phyloP scores from a whole-genome alignment of 2,888 invertebrate species.

The Sphaerolaimus hirsutus region DNA sequence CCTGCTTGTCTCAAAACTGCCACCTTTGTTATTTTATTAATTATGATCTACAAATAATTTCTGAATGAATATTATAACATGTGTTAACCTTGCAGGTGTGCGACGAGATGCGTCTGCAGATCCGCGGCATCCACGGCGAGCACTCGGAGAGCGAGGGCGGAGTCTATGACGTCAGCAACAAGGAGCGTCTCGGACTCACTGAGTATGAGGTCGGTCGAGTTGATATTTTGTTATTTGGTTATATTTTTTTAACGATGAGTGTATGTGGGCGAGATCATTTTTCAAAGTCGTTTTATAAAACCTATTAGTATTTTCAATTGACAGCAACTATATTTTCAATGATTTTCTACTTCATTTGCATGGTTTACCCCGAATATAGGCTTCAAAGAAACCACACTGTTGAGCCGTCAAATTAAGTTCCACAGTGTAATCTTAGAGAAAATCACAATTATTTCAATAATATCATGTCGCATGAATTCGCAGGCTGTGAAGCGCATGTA shows the following conservation, averaged over 20 bases:
- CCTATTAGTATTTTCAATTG: background rate
- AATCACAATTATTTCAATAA: background rate
- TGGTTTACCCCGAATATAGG: too few species aligned
- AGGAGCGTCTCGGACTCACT: conserved; percentile 48
- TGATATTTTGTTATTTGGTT: background rate
- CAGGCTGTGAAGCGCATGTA: conserved; percentile 52
- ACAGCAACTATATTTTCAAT: background rate
- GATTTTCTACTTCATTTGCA: conserved; percentile 38
- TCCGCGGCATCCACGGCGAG: conserved; percentile 58
- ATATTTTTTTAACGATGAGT: background rate
- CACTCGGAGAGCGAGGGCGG: conserved; percentile 87
- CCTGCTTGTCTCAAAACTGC: too few species aligned
- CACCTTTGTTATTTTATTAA: too few species aligned
- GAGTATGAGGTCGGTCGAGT: conserved; percentile 41
- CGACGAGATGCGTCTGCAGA: conserved; percentile 48
- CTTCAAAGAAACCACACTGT: too few species aligned
- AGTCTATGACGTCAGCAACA: conserved; percentile 50
- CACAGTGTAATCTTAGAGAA: too few species aligned
- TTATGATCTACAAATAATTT: too few species aligned
- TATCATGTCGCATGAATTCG: conserved; percentile 44
- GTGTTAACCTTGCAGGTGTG: conserved; percentile 54
- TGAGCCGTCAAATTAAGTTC: too few species aligned
- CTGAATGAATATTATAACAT: too few species aligned
- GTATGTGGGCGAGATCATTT: background rate
- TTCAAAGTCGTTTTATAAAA: background rate